Conservation (phyloP, 37 sponge, comb jelly and placozoan genomes). For the Chondrosia reniformis region DNA sequence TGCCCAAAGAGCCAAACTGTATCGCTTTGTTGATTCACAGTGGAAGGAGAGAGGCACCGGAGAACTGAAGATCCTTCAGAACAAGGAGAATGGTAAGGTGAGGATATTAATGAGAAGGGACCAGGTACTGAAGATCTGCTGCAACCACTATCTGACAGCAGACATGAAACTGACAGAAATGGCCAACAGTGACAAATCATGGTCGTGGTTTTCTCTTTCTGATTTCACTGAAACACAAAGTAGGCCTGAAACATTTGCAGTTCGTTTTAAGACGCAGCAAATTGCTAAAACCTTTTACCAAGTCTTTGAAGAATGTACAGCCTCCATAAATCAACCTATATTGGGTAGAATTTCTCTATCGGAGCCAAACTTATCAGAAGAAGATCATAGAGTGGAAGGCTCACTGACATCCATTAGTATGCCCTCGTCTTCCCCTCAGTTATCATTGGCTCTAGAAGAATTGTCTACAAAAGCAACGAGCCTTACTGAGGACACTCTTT, state of each 20-base stretch:
- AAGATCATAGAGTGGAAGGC: no score
- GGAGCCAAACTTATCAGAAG: no score
- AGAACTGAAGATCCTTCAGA: constrained; percentile 76
- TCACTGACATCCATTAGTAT: no score
- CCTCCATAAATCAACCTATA: no score
- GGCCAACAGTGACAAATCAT: constrained; percentile 57
- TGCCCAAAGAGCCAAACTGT: constrained; percentile 72
- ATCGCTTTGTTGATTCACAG: constrained; percentile 70
- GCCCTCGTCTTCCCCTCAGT: no score
- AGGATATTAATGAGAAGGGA: constrained; percentile 91
- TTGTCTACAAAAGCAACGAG: no score
- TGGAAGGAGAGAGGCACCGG: constrained; percentile 98
- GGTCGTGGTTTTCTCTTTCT: constrained; percentile 79
- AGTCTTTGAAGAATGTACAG: constrained; percentile 70
- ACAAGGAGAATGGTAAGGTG: constrained; percentile 46
- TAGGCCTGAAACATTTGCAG: constrained; percentile 58
- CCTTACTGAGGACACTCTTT: no score
- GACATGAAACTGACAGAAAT: constrained; percentile 67
- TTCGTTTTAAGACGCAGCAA: constrained; percentile 76
- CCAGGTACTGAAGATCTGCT: constrained; percentile 89
- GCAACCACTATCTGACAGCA: constrained; percentile 81
- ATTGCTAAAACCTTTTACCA: constrained; percentile 66
- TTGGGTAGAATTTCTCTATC: no score
- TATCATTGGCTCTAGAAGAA: no score
- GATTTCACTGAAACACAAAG: constrained; percentile 80